Evolutionary conservation across 2,797 vertebrate species (phyloP), one percentile per base, ranked within the genome.

Genomic region (Sphenodon punctatus): DNA sequence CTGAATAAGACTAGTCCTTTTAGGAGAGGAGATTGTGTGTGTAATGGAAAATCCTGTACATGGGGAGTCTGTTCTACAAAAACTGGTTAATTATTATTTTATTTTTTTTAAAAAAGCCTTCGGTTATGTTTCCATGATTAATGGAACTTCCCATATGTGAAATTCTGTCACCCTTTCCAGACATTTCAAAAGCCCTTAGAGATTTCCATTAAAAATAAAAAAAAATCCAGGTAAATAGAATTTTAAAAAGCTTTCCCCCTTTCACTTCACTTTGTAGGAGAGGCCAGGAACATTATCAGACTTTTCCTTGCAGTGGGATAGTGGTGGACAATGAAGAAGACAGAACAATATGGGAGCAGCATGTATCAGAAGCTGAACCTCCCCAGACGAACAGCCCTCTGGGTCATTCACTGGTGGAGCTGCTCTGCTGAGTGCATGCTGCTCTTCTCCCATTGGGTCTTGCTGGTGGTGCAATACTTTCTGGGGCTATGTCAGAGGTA

Each of bases 121-220:
- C 87, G 81, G 68, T 75, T 85, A 51, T 63, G 42, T 94, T 94
- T 93, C 86, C 76, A 78, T 90, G 87, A 93, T 93, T 91, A 89
- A 91, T 85, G 85, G 68, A 86, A 89, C 78, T 86, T 92, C 79
- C 82, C 66, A 73, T 90, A 43, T 39, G n/a, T 80, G 41, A 77
- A 78, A 85, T 56, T 53, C 48, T 48, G 67, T 93, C 85, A 89
- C 75, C 80, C 4, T 92, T 92, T 94, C 90, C 89, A 92, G 58
- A 65, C 60, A 60, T 74, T 38, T 89, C 64, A 27, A 80, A 78
- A 90, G 68, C 45, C 78, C 80, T 82, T 25, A 56, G 84, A 89
- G 67, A 88, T 63, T 12, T 13, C 71, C 36, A 80, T 71, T 49
- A 38, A 66, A 67, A 38, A 63, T 67, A 16, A 22, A 60, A 43